Base-by-base conservation (phyloP, 2,797 vertebrate genomes). In the Alfaro cultratus region DNA sequence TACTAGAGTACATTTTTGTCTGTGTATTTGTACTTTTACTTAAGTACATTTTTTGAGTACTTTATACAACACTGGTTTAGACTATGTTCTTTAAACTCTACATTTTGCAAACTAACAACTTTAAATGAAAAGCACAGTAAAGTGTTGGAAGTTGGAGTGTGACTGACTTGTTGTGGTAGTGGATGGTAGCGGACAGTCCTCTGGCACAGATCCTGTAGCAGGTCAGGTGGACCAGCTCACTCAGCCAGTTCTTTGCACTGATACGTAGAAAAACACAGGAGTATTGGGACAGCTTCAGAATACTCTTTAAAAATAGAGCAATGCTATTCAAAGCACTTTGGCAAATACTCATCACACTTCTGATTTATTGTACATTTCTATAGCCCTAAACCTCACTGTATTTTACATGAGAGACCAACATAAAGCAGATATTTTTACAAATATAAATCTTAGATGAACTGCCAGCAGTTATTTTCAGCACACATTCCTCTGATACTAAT, bases 131-230 rank as follows among this genome's bases (percentile, higher is more conserved):
- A 68, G 21, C 5, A 23, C 18, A 12, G 18, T 9, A 39, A 39
- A 23, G 36, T 36, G 62, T 23, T 67, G 34, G 29, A 39, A 21
- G 34, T 41, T 68, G 36, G 21, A 12, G 36, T 5, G 23, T 5
- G 18, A 95, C 97, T 94, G 85, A 99, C 98, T 94, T 98, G 95
- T 98, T 97, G 88, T 99, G 97, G 83, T 99, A 99, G 73, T 13
- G 92, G 88, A 99, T 95, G 75, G 96, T 97, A 39, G 98, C 98
- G 1, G 98, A 98, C 26, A 99, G 95, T 6, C 97, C 96, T 80
- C 97, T 89, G 84, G 97, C 97, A 80, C 98, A 98, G 94, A 99
- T 98, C 80, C 98, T 95, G 89, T 97, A 99, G 85, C 97, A 98
- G 0, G 97, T 98, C 83, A 99, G 95, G 78, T 99, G 98, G 74